These are phyloP conservation scores for Heliocidaris erythrogramma DNA, from an alignment of 35 echinoderm and acorn worm genomes.

Conservation along the genomic window DNA sequence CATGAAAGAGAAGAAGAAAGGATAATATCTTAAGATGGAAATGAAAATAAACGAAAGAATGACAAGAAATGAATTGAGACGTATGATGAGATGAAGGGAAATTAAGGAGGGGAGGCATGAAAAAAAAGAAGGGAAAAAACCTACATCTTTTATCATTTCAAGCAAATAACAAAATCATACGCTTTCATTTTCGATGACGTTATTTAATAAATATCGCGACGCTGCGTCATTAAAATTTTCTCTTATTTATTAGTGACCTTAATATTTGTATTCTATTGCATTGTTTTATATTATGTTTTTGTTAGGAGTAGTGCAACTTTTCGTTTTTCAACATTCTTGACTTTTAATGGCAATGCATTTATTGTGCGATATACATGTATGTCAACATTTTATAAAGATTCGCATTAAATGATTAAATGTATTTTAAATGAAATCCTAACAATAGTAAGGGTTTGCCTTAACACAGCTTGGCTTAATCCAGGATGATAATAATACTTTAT, in stretches of 20 bases:
- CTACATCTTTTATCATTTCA: too few species aligned
- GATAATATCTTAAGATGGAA: too few species aligned
- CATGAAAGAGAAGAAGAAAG: too few species aligned
- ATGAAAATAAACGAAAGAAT: too few species aligned
- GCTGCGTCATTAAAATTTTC: too few species aligned
- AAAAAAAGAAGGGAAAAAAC: too few species aligned
- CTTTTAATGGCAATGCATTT: neutral
- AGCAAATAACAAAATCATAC: too few species aligned
- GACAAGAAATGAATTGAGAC: too few species aligned
- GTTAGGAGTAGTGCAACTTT: neutral
- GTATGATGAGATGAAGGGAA: too few species aligned
- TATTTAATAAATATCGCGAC: too few species aligned
- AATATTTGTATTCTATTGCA: neutral
- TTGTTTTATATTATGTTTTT: neutral
- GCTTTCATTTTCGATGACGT: too few species aligned
- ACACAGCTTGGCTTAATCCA: neutral
- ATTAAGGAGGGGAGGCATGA: too few species aligned
- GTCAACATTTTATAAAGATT: neutral
- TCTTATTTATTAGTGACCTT: neutral
- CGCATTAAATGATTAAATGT: neutral
- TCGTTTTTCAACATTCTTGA: neutral
- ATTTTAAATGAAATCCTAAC: neutral
- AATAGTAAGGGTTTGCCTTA: neutral
- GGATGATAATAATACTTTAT: neutral
- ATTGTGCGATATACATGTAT: neutral